A percentile compares a stretch with the other conserved stretches of the same genome.
These are phyloP conservation scores for Dipodomys stephensi DNA, from an alignment of 2,113 vertebrate species.

Conservation along the genomic window DNA sequence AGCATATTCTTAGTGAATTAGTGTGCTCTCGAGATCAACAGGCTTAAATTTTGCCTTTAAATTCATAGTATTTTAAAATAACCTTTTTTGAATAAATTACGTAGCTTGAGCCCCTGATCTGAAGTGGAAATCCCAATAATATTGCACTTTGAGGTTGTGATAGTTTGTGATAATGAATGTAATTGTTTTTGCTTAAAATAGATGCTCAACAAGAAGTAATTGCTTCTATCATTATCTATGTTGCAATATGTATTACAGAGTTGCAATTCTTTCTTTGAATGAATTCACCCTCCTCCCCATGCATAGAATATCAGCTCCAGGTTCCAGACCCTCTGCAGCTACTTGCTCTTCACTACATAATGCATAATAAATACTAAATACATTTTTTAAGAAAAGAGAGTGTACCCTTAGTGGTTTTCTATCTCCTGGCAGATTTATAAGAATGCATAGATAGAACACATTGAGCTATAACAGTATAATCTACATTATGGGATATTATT, in stretches of 20 bases:
- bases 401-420: neutral
- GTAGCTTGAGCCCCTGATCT: neutral
- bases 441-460: neutral
- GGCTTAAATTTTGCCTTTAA: conserved; percentile 31
- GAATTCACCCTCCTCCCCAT: neutral
- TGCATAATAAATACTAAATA: neutral
- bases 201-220: neutral
- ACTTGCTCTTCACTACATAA: neutral
- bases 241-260: neutral
- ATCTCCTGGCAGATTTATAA: neutral
- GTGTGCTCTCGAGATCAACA: neutral
- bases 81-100: neutral
- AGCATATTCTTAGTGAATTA: neutral
- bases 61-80: neutral
- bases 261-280: neutral
- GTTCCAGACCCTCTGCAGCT: neutral
- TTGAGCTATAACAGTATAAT: neutral
- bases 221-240: neutral
- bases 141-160: neutral
- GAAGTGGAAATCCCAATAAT: neutral
- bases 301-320: neutral
- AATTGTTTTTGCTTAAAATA: neutral
- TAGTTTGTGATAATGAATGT: no score
- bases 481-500: neutral
- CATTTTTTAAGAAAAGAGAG: neutral